Conservation (phyloP, 2,113 vertebrate genomes). For the Brachypodius melanocephalos region DNA sequence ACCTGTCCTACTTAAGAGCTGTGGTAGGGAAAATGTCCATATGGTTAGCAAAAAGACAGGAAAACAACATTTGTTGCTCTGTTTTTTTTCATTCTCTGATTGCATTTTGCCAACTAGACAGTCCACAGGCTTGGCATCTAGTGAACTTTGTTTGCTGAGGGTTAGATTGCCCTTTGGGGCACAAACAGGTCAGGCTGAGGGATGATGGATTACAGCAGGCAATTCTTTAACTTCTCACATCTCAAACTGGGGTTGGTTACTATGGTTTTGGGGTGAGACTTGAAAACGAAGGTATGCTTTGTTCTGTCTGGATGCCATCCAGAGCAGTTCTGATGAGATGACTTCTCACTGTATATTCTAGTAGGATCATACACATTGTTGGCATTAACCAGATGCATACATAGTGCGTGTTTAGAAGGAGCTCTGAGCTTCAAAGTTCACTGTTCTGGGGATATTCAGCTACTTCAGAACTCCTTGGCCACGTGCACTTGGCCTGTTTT, state of each 20-base stretch:
- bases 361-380: background rate
- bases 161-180: background rate
- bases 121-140: background rate
- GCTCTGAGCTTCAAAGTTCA: background rate
- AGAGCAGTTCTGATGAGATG: background rate
- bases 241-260: background rate
- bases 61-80: constrained; percentile 54
- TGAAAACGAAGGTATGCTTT: background rate
- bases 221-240: background rate
- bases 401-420: background rate
- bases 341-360: background rate
- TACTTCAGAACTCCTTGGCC: background rate
- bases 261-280: background rate
- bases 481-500: background rate
- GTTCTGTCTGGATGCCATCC: background rate
- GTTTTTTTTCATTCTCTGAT: background rate
- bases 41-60: constrained; percentile 49
- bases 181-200: background rate
- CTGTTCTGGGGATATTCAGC: background rate
- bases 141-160: background rate
- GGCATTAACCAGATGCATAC: background rate
- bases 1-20: constrained; percentile 63
- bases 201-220: background rate
- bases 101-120: background rate
- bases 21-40: constrained; percentile 49